phyloP scores from a whole-genome alignment of 2,113 vertebrate genomes.

The Myxocyprinus asiaticus region DNA sequence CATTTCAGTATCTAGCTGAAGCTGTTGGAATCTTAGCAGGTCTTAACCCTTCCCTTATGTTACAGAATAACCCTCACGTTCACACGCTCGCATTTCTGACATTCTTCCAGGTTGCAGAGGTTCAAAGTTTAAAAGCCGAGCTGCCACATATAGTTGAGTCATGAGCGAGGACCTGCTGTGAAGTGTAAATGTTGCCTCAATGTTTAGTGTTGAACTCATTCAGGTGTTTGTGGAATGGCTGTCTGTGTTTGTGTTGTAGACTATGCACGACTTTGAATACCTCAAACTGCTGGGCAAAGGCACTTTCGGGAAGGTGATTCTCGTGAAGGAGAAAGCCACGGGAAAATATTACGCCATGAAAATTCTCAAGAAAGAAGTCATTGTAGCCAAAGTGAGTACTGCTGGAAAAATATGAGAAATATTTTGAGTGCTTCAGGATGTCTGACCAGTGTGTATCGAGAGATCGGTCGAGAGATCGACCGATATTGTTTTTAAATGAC shows the following conservation, averaged over 20 bases:
- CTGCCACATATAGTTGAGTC: background rate
- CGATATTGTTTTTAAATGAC: too few species aligned
- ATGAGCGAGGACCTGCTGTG: too few species aligned
- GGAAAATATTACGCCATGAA: conserved; percentile 97
- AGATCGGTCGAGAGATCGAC: too few species aligned
- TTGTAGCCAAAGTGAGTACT: conserved; percentile 91
- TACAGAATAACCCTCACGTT: too few species aligned
- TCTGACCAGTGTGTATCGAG: too few species aligned
- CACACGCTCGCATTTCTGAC: background rate
- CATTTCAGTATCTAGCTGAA: too few species aligned
- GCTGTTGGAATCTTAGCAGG: too few species aligned
- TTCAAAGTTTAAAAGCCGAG: too few species aligned
- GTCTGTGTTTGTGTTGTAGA: conserved; percentile 76
- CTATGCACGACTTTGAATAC: conserved; percentile 98
- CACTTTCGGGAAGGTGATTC: conserved; percentile 96
- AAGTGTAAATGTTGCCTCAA: background rate
- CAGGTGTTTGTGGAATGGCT: too few species aligned
- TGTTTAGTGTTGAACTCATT: conserved; percentile 21
- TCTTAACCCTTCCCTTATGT: too few species aligned
- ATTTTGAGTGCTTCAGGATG: background rate
- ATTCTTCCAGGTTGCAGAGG: background rate
- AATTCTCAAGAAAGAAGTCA: conserved; percentile 98
- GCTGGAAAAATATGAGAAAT: conserved; percentile 44
- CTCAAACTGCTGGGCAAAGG: conserved; percentile 97
- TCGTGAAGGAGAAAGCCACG: conserved; percentile 97